Conservation (phyloP, 2,113 vertebrate species). For the Rhinichthys klamathensis region DNA sequence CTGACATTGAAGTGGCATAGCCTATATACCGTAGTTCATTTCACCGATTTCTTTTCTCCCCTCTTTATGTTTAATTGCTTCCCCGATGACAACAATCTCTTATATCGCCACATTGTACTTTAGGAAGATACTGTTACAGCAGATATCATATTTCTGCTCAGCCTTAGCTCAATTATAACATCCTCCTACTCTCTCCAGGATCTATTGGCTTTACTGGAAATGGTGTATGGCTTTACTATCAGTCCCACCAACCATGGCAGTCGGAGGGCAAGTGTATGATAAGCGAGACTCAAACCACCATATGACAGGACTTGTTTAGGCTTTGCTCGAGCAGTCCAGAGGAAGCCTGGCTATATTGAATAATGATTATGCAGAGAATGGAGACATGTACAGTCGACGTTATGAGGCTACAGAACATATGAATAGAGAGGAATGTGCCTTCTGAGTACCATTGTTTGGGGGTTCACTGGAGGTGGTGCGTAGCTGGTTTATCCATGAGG, state of each 20-base stretch:
- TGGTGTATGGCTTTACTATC: conserved; percentile 18
- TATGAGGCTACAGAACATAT: conserved; percentile 10
- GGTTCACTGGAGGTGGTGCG: conserved; percentile 33
- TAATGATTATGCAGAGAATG: conserved; percentile 3
- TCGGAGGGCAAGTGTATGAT: conserved; percentile 25
- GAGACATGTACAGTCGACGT: not conserved
- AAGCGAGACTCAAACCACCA: conserved; percentile 24
- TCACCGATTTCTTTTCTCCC: conserved; percentile 36
- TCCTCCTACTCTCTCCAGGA: conserved; percentile 7
- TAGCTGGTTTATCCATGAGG: conserved; percentile 42
- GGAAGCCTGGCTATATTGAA: conserved; percentile 31
- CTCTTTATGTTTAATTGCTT: conserved; percentile 45
- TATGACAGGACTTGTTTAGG: conserved; percentile 37
- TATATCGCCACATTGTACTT: conserved; percentile 22
- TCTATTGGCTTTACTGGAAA: conserved; percentile 29
- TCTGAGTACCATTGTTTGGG: conserved; percentile 39
- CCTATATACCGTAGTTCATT: conserved; percentile 24
- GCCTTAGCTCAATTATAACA: conserved; percentile 26
- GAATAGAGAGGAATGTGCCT: conserved; percentile 43
- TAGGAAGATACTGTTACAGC: conserved; percentile 19
- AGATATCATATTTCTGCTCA: conserved; percentile 31
- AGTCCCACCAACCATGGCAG: conserved; percentile 7
- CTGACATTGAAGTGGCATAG: conserved; percentile 13
- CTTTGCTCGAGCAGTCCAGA: conserved; percentile 31
- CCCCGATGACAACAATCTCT: conserved; percentile 28